These are phyloP conservation scores for Calcarius lapponicus DNA, from an alignment of 2,797 vertebrate species.

Conservation along the genomic window DNA sequence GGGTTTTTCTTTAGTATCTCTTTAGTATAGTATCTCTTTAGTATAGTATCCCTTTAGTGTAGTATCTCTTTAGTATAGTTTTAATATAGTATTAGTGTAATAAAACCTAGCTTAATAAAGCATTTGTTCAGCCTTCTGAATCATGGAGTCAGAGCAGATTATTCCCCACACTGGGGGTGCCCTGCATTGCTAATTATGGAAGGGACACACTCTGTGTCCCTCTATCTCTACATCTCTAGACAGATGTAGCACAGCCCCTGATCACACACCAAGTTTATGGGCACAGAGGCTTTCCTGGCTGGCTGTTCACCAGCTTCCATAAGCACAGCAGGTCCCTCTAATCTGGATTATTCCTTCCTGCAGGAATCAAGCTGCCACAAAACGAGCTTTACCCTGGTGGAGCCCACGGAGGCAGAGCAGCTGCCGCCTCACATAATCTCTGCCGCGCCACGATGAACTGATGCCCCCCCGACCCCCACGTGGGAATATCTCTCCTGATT, in stretches of 20 bases:
- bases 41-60: too few species aligned
- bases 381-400: background rate
- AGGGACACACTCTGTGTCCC: background rate
- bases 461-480: fast-evolving
- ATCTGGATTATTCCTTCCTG: slow-evolving; percentile 40
- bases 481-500: background rate
- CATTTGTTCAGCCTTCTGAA: background rate
- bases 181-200: background rate
- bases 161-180: fast-evolving
- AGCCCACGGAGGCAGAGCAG: background rate
- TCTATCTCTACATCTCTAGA: fast-evolving
- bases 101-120: background rate
- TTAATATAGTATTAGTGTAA: background rate
- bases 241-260: background rate
- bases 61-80: background rate
- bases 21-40: background rate
- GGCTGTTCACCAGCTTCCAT: background rate
- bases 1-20: background rate
- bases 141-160: background rate
- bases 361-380: background rate
- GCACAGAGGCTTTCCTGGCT: background rate
- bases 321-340: background rate
- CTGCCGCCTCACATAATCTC: background rate
- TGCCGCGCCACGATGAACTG: fast-evolving
- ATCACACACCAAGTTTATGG: background rate